Evolutionary conservation across 2,113 vertebrate species (phyloP).

Genomic region (Heliornis fulica): DNA sequence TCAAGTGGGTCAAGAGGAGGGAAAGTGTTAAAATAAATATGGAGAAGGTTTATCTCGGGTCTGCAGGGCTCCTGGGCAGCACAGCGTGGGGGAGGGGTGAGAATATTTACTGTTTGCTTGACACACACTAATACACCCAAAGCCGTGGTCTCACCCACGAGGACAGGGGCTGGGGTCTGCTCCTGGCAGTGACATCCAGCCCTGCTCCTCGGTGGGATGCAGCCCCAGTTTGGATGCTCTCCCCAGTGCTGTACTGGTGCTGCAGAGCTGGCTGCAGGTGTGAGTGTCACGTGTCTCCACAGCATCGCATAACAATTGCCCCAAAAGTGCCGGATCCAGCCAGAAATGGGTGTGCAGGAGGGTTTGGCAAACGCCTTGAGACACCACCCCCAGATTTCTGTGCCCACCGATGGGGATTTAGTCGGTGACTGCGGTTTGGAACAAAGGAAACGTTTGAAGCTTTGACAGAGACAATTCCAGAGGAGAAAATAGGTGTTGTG

Average conservation of each 20-base stretch:
- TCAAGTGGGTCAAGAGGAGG: background rate
- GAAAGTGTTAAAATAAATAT: background rate
- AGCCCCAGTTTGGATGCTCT: background rate
- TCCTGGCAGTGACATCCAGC: background rate
- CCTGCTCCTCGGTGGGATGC: fast-evolving
- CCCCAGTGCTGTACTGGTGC: fast-evolving
- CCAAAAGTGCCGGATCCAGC: fast-evolving
- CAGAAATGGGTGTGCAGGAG: background rate
- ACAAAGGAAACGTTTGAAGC: slow-evolving; percentile 2
- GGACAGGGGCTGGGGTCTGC: background rate
- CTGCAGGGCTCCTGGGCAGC: background rate
- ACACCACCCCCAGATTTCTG: background rate
- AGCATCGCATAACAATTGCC: fast-evolving
- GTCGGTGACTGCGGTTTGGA: background rate
- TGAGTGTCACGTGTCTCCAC: no score
- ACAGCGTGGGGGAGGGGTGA: background rate
- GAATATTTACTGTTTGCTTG: background rate
- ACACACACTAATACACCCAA: fast-evolving
- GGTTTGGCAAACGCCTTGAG: background rate
- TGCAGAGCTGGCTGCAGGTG: fast-evolving
- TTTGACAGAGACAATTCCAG: background rate
- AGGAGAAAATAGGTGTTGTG: slow-evolving; percentile 17
- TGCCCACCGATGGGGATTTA: background rate
- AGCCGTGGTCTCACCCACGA: background rate
- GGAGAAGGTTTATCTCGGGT: background rate